These are phyloP conservation scores for Rosalia funebris DNA, from an alignment of 2,888 invertebrate genomes.

Conservation along the genomic window DNA sequence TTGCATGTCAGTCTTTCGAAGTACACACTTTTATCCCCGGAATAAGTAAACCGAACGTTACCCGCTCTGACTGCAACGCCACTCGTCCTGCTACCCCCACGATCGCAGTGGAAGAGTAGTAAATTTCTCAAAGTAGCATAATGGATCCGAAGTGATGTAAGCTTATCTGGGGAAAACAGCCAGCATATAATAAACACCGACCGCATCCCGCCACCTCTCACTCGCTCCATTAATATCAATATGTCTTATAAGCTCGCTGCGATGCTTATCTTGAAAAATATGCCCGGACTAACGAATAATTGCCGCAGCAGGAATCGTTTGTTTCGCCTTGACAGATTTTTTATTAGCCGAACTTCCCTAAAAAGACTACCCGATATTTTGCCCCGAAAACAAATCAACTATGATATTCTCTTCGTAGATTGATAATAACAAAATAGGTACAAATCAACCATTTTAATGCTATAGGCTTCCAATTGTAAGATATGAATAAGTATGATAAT, in stretches of 20 bases:
- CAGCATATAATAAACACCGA: slow-evolving; percentile 52
- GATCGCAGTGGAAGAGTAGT: slow-evolving; percentile 41
- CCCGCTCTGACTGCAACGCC: no score
- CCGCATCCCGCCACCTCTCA: slow-evolving; percentile 38
- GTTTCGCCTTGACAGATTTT: background rate
- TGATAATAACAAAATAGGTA: no score
- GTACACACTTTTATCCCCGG: no score
- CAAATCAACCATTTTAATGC: no score
- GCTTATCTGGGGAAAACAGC: slow-evolving; percentile 55
- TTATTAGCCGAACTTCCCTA: background rate
- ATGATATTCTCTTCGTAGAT: no score
- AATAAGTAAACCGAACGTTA: no score
- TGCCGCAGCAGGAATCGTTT: background rate
- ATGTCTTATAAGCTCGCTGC: slow-evolving; percentile 40
- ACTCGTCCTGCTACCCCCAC: no score
- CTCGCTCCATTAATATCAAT: slow-evolving; percentile 49
- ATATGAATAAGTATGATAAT: no score
- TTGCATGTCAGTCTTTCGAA: no score
- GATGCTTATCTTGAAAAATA: slow-evolving; percentile 36
- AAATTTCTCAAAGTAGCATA: slow-evolving; percentile 53
- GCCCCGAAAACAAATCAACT: no score
- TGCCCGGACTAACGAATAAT: slow-evolving; percentile 9
- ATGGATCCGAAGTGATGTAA: slow-evolving; percentile 53
- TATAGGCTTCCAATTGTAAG: no score
- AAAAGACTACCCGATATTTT: no score